Conservation (phyloP, 2,797 vertebrate species). For the Phalloptychus januarius region DNA sequence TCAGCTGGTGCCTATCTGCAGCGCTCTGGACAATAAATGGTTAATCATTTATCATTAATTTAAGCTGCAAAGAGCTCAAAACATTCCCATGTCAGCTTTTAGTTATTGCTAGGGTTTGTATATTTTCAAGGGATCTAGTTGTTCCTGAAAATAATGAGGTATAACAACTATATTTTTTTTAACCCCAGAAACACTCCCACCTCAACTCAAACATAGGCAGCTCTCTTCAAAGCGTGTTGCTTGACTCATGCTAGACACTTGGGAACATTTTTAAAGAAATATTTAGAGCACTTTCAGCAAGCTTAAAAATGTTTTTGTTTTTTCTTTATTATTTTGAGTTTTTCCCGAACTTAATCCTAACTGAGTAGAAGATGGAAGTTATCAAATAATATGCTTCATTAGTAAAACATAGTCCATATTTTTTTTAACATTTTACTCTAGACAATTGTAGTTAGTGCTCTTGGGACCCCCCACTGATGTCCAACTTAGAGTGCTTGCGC, state of each 20-base stretch:
- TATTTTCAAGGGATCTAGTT: neutral
- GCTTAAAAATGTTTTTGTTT: neutral
- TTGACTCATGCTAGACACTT: neutral
- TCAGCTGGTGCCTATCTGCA: too few species aligned
- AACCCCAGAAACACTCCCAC: neutral
- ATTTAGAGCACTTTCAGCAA: neutral
- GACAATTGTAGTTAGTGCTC: neutral
- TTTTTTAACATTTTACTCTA: neutral
- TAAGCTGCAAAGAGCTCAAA: neutral
- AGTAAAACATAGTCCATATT: neutral
- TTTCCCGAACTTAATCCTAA: neutral
- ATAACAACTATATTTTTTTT: neutral
- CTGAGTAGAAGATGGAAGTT: neutral
- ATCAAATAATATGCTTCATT: neutral
- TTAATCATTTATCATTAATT: neutral
- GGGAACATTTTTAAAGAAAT: neutral
- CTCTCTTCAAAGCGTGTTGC: neutral
- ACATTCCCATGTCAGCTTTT: neutral
- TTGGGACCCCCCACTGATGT: neutral
- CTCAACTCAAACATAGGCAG: neutral
- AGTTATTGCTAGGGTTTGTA: neutral
- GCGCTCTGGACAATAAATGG: neutral
- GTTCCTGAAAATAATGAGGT: neutral
- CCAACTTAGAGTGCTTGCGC: conserved; percentile 4
- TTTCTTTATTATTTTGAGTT: neutral